phyloP scores from a whole-genome alignment of 2,797 vertebrate genomes.

The Chaunax sp. region DNA sequence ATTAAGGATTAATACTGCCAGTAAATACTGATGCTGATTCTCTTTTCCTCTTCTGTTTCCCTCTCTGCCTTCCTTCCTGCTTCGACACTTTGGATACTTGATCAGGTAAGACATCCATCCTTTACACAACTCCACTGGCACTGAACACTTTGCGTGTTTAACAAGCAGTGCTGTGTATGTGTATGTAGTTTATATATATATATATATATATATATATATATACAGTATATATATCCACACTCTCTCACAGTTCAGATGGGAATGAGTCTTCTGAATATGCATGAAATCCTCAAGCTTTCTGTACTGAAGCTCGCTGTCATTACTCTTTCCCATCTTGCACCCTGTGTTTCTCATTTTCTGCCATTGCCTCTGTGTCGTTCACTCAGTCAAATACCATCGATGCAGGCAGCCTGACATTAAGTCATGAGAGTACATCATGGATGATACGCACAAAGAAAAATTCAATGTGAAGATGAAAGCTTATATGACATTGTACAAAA shows the following conservation, averaged over 20 bases:
- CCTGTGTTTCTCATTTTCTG: conserved; percentile 28
- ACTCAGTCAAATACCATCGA: conserved; percentile 50
- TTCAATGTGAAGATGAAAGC: conserved; percentile 63
- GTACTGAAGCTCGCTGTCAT: conserved; percentile 55
- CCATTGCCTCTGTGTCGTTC: conserved; percentile 44
- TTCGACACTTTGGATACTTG: conserved; percentile 44
- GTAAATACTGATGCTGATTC: conserved; percentile 35
- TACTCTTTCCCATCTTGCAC: conserved; percentile 43
- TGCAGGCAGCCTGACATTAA: conserved; percentile 37
- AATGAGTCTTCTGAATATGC: conserved; percentile 77
- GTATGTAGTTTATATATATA: conserved; percentile 16
- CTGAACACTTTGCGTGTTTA: conserved; percentile 60
- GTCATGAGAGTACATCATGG: conserved; percentile 43
- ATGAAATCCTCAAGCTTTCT: conserved; percentile 61
- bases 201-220: too few relatives aligned
- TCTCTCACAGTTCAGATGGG: conserved; percentile 68
- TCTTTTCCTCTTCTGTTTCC: conserved; percentile 32
- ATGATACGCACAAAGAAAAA: conserved; percentile 65
- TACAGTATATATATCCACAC: conserved; percentile 29
- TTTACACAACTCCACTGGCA: conserved; percentile 49
- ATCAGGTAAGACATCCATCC: conserved; percentile 71
- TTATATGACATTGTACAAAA: conserved; percentile 58
- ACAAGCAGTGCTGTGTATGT: conserved; percentile 45
- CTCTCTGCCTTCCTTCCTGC: conserved; percentile 12
- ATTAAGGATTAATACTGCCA: not conserved